phyloP scores from a whole-genome alignment of 2,113 vertebrate species.

The Mirounga angustirostris region DNA sequence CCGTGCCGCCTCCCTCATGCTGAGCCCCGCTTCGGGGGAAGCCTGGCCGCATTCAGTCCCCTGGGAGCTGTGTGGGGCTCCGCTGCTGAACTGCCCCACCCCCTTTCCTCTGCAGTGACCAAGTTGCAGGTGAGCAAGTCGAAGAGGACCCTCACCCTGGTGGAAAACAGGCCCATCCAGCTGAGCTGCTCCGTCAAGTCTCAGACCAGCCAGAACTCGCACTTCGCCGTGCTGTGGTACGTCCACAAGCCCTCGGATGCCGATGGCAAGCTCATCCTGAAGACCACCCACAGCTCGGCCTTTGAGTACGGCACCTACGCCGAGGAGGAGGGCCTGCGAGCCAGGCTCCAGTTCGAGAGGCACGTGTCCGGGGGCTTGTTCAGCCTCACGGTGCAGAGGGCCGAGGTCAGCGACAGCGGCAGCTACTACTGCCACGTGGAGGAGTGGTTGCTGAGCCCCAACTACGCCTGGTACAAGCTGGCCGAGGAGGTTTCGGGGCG shows the following conservation, averaged over 20 bases:
- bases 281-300: conserved; percentile 93
- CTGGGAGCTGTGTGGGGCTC: accelerated
- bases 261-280: conserved; percentile 95
- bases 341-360: conserved; percentile 95
- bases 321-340: conserved; percentile 93
- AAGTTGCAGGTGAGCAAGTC: conserved; percentile 95
- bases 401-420: conserved; percentile 94
- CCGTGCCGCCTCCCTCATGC: accelerated
- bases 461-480: conserved; percentile 91
- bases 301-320: conserved; percentile 96
- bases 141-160: conserved; percentile 92
- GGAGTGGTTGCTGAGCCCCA: conserved; percentile 91
- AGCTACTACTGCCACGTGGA: conserved; percentile 98
- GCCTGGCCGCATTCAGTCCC: accelerated
- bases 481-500: conserved; percentile 91
- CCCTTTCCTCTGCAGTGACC: conserved; percentile 88
- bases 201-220: conserved; percentile 95
- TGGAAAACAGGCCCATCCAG: conserved; percentile 94
- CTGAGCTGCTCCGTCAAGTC: conserved; percentile 95
- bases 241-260: conserved; percentile 90
- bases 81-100: neutral
- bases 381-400: conserved; percentile 94
- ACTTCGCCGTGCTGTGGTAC: conserved; percentile 96
- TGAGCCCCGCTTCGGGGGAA: neutral
- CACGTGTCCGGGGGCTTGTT: conserved; percentile 91